phyloP scores from a whole-genome alignment of 2,888 invertebrate species.

The Iphiclides podalirius region DNA sequence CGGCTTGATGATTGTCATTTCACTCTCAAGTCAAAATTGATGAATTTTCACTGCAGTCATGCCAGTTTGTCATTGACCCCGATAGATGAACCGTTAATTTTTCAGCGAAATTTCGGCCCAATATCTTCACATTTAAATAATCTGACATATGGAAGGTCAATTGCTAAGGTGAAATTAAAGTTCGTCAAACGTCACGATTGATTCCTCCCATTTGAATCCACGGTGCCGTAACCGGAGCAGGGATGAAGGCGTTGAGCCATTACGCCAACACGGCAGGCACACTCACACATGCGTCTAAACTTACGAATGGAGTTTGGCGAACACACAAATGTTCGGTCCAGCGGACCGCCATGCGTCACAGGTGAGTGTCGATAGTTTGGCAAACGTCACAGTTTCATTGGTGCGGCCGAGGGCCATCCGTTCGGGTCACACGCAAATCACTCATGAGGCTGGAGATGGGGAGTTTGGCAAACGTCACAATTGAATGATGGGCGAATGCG shows the following conservation, averaged over 20 bases:
- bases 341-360: background rate
- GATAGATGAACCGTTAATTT: background rate
- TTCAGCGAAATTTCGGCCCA: background rate
- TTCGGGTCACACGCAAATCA: constrained; percentile 12
- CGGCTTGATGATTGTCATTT: no score
- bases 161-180: background rate
- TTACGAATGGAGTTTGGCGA: background rate
- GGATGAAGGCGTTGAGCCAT: no score
- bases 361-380: background rate
- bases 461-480: constrained; percentile 20
- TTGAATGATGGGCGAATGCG: constrained; percentile 28
- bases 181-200: background rate
- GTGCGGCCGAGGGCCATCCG: background rate
- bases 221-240: no score
- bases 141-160: background rate
- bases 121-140: background rate
- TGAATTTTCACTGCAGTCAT: background rate
- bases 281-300: no score
- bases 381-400: constrained; percentile 6
- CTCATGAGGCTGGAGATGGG: constrained; percentile 6
- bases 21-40: no score
- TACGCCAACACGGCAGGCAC: no score
- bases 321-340: background rate
- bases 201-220: background rate
- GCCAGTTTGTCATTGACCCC: no score